Percentiles rank a stretch among this genome's conserved stretches.
Conservation (phyloP, 2,113 vertebrate genomes). For the Plecturocebus donacophilus region DNA sequence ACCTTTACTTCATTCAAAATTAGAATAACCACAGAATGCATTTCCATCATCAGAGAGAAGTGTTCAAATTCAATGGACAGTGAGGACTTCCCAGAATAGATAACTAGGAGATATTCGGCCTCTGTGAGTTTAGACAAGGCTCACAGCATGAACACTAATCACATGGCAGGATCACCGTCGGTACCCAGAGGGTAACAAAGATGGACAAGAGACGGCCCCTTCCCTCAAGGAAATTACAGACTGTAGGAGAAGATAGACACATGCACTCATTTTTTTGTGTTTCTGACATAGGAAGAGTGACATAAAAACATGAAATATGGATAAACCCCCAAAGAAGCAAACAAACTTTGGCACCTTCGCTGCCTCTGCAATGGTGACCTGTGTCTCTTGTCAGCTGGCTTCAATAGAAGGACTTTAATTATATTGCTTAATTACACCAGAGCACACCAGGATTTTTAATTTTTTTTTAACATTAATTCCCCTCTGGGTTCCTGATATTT, state of each 20-base stretch:
- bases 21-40: not conserved
- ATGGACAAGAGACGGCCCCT: not conserved
- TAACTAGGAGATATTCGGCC: rapidly evolving
- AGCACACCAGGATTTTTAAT: conserved; percentile 45
- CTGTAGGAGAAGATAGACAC: not conserved
- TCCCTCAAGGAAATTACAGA: not conserved
- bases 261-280: not conserved
- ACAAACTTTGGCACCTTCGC: not conserved
- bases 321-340: not conserved
- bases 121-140: not conserved
- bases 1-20: not conserved
- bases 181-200: not conserved
- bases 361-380: not conserved
- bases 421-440: conserved; percentile 65
- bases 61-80: not conserved
- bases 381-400: conserved; percentile 21
- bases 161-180: not conserved
- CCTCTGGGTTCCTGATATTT: conserved; percentile 82
- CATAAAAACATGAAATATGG: conserved; percentile 18
- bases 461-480: conserved; percentile 72
- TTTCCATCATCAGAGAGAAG: not conserved
- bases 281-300: not conserved
- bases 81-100: not conserved
- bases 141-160: too few relatives aligned
- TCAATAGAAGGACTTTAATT: conserved; percentile 61